Base-by-base conservation (phyloP, 2,797 vertebrate genomes). In the Sebastes taczanowskii region DNA sequence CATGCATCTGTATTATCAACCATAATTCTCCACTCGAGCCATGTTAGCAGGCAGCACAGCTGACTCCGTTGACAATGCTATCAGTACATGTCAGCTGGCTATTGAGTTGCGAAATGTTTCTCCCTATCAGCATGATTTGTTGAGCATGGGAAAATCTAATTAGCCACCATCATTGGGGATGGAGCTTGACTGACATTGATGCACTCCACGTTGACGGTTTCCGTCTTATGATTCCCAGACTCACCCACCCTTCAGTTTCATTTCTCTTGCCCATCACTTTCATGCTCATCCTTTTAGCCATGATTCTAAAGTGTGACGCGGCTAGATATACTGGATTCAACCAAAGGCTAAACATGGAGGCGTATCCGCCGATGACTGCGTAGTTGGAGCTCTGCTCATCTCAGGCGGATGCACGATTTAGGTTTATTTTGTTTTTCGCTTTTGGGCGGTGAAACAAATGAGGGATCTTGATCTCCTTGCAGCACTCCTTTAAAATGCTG, bases 61-160 rank as follows among this genome's bases (percentile, higher is more conserved):
- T 74, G 80, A 87, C 76, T 81, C 69, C 74, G 88, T 77, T 85
- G 86, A 92, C 90, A 91, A 84, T 87, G 80, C 76, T 89, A 91
- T 92, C 91, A 74, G 88, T 83, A 61, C 65, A 71, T 81, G 89
- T 92, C 93, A 92, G 90, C 88, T 67, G 88, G 80, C 87, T 91
- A 90, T 90, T 91, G 88, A 91, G 85, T 92, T 89, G 90, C 89
- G 85, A 14, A 89, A 88, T 91, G 80, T 89, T 89, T 87, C 72
- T 77, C 82, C 68, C 81, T 77, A 90, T 90, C 88, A 87, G 88
- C 80, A 20, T 80, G 89, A 91, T 93, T 91, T 90, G 91, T 88
- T 87, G 87, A 91, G 91, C 86, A 86, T 71, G 65, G 87, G 80
- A 70, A 92, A 90, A 92, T 93, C 84, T 92, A 92, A 94, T 94